These are phyloP conservation scores for Tipula unca DNA, from an alignment of 2,888 invertebrate genomes.

Conservation along the genomic window DNA sequence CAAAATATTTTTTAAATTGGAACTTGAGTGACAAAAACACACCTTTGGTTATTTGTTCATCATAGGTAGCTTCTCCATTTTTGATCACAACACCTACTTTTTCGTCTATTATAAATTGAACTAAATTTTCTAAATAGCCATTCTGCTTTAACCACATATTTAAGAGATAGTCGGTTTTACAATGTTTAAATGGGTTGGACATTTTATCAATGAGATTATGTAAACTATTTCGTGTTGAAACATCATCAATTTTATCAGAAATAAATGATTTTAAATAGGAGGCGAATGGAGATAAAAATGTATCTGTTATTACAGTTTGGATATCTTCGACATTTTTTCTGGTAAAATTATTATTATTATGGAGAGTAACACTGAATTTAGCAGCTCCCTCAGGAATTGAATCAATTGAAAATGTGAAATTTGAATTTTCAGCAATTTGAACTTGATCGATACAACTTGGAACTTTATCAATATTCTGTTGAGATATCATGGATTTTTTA, in stretches of 20 bases:
- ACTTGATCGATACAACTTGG: no score
- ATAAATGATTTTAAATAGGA: neutral
- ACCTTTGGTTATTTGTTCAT: neutral
- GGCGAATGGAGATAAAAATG: neutral
- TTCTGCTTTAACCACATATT: neutral
- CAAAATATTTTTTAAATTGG: neutral
- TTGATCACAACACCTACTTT: neutral
- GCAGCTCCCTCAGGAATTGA: no score
- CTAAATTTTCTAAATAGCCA: neutral
- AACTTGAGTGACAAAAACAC: neutral
- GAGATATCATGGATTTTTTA: no score
- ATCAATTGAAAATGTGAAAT: no score
- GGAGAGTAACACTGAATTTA: neutral
- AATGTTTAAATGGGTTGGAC: no score
- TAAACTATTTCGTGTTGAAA: neutral
- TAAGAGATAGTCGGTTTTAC: no score
- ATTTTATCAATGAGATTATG: neutral
- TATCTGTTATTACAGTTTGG: neutral
- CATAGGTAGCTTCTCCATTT: neutral
- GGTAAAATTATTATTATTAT: no score
- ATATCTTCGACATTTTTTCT: neutral
- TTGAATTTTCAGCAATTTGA: no score
- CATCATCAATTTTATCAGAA: neutral
- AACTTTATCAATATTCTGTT: no score
- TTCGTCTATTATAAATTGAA: neutral